Percentiles rank a stretch among this genome's conserved stretches.
These are phyloP conservation scores for Notechis scutatus DNA, from an alignment of 2,113 vertebrate species.

Conservation along the genomic window DNA sequence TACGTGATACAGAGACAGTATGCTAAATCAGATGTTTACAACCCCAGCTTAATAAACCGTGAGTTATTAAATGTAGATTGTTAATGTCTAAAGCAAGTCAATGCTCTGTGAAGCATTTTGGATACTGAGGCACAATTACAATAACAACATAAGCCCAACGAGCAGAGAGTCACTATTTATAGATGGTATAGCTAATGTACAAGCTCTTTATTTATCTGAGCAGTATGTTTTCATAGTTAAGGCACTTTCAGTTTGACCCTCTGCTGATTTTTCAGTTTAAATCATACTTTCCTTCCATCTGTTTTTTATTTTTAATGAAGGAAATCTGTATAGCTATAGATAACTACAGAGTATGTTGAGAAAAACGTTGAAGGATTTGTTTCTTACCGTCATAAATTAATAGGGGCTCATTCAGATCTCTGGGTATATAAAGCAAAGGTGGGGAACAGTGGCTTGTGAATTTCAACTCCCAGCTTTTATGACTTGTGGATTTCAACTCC, in stretches of 20 bases:
- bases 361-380: conserved; percentile 43
- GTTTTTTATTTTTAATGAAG: conserved; percentile 12
- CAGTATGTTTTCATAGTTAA: background rate
- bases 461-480: no score
- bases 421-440: background rate
- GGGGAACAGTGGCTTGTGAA: background rate
- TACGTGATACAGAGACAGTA: background rate
- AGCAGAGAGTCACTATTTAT: background rate
- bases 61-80: background rate
- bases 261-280: background rate
- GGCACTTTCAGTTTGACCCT: background rate
- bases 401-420: conserved; percentile 53
- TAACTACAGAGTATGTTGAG: background rate
- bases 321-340: conserved; percentile 27
- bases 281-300: conserved; percentile 27
- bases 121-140: background rate
- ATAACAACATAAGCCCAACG: background rate
- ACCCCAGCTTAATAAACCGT: background rate
- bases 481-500: background rate
- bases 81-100: background rate
- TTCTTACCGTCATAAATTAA: conserved; percentile 60
- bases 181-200: background rate
- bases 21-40: background rate
- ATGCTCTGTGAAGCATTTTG: background rate
- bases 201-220: background rate